Conservation (phyloP, 2,888 invertebrate genomes). For the Rotaria macrura region DNA sequence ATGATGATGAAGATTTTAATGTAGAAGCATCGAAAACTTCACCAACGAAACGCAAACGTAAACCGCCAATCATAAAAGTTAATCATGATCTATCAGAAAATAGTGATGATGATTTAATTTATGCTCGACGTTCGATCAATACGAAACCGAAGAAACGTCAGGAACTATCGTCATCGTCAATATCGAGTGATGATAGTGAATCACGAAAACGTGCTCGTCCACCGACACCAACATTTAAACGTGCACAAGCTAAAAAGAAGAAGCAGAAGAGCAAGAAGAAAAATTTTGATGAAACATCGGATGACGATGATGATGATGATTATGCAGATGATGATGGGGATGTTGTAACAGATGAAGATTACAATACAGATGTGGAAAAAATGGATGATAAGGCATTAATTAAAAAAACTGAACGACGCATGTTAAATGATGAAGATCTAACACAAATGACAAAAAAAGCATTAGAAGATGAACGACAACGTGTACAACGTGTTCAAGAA, state of each 20-base stretch:
- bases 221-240: not conserved
- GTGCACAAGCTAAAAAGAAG: not conserved
- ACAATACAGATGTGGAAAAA: constrained; percentile 19
- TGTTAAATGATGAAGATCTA: constrained; percentile 26
- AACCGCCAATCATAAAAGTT: not conserved
- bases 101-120: not conserved
- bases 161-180: not conserved
- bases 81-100: not conserved
- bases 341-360: not conserved
- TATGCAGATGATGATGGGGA: too few species aligned
- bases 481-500: constrained; percentile 29
- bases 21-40: not conserved
- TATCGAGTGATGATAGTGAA: not conserved
- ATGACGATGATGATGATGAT: too few species aligned
- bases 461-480: constrained; percentile 24
- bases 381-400: constrained; percentile 23
- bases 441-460: constrained; percentile 23
- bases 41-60: not conserved
- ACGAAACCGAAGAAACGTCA: not conserved
- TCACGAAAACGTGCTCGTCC: not conserved
- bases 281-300: not conserved
- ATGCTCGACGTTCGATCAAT: not conserved
- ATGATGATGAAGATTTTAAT: not conserved
- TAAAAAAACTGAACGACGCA: not conserved
- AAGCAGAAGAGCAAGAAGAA: too few species aligned